These are phyloP conservation scores for Takifugu bimaculatus DNA, from an alignment of 2,113 vertebrate species.

Conservation along the genomic window DNA sequence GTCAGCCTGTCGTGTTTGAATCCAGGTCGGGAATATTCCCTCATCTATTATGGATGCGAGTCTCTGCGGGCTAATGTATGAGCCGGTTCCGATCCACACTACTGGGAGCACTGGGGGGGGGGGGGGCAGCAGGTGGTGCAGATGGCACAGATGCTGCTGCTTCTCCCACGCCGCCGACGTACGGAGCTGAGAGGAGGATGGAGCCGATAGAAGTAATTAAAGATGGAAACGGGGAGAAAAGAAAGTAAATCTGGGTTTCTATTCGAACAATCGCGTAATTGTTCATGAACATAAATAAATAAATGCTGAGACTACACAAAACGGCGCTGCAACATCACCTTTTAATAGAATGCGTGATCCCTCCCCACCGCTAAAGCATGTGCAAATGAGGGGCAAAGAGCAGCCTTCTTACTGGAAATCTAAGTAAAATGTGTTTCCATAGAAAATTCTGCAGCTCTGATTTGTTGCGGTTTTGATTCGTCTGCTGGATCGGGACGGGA, in stretches of 20 bases:
- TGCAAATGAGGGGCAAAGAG: too few species aligned
- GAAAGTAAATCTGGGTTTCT: background rate
- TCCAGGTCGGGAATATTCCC: conserved; percentile 4
- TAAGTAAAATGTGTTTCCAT: too few species aligned
- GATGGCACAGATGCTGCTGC: conserved; percentile 41
- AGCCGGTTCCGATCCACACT: conserved; percentile 8
- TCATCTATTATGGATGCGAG: conserved; percentile 12
- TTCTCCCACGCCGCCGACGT: conserved; percentile 7
- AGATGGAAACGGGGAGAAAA: conserved; percentile 1
- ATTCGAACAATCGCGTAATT: background rate
- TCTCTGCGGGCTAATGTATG: background rate
- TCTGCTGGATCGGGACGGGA: too few species aligned
- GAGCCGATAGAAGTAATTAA: background rate
- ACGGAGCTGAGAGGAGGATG: background rate
- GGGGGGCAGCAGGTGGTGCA: conserved; percentile 30
- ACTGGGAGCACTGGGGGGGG: conserved; percentile 29
- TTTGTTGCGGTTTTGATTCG: too few species aligned
- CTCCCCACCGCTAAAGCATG: too few species aligned
- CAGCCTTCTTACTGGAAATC: too few species aligned
- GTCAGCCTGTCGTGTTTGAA: background rate
- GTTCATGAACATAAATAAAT: too few species aligned
- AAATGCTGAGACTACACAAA: too few species aligned
- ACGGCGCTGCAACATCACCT: too few species aligned
- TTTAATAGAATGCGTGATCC: too few species aligned
- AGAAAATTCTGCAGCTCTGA: too few species aligned